Evolutionary conservation across 2,113 vertebrate species (phyloP), one percentile per base, ranked within the genome.

Genomic region (Percina caprodes): DNA sequence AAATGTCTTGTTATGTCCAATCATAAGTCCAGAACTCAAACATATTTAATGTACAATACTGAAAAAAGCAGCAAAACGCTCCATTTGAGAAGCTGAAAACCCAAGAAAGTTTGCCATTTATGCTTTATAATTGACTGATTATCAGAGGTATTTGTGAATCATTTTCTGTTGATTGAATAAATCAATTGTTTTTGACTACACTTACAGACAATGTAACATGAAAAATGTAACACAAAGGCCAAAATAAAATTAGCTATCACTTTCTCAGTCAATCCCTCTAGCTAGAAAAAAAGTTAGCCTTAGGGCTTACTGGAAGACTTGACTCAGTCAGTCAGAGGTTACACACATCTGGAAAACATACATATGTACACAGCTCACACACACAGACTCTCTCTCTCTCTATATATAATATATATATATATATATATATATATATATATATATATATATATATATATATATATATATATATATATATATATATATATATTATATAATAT

Each of bases 341-440:
- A 56, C 58, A 73, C 72, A 89, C 90, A 92, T 91, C 91, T 92
- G 90, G 86, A 90, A 91, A 90, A 83, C 79, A 89, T 78, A 84
- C 65, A 61, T 45, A 78, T 46, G 21, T 52, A 14, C 16, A 56
- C 33, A 56, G 54, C 67, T 72, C 66, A 74, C 54, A 82, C 16
- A 58, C 11, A 58, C n/a, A n/a, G n/a, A n/a, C n/a, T n/a, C n/a
- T n/a, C n/a, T n/a, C n/a, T n/a, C n/a, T n/a, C n/a, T n/a, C n/a
- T n/a, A n/a, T n/a, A n/a, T n/a, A n/a, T n/a, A n/a, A n/a, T n/a
- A n/a, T n/a, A n/a, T n/a, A n/a, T n/a, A n/a, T n/a, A n/a, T n/a
- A n/a, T n/a, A n/a, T n/a, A n/a, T n/a, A n/a, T n/a, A n/a, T n/a
- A n/a, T n/a, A n/a, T n/a, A n/a, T n/a, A n/a, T n/a, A n/a, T n/a